Percentiles rank a stretch among this genome's conserved stretches.
These are phyloP conservation scores for Enteromius argenteus DNA, from an alignment of 2,797 vertebrate genomes.

Conservation along the genomic window DNA sequence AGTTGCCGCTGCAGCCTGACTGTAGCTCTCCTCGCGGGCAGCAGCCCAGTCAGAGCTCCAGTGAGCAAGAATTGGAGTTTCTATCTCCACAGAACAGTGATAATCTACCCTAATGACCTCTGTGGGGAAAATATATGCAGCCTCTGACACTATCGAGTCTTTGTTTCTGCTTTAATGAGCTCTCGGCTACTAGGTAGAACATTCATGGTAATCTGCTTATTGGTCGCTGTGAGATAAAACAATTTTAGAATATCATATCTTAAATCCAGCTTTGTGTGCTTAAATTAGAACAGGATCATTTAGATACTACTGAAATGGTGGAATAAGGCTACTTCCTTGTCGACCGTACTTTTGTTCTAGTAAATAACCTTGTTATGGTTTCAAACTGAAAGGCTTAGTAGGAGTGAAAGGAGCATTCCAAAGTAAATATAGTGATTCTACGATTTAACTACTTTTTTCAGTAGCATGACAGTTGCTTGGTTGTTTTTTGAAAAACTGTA, in stretches of 20 bases:
- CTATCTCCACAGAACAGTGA: constrained; percentile 50
- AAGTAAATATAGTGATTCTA: not conserved
- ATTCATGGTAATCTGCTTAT: constrained; percentile 50
- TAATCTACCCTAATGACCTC: constrained; percentile 59
- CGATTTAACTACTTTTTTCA: not conserved
- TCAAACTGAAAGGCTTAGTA: not conserved
- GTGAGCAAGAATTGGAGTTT: constrained; percentile 44
- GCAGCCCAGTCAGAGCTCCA: constrained; percentile 33
- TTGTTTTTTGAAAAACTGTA: constrained; percentile 1
- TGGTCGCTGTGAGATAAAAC: constrained; percentile 16
- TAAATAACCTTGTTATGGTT: constrained; percentile 20
- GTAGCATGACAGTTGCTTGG: not conserved
- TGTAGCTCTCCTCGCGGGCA: constrained; percentile 57
- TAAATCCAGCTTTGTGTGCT: constrained; percentile 44
- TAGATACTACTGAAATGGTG: not conserved
- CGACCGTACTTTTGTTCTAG: not conserved
- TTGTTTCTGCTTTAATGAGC: constrained; percentile 49
- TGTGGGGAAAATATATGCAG: constrained; percentile 32
- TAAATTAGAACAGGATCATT: not conserved
- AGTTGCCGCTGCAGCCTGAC: constrained; percentile 80
- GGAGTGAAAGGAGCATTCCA: not conserved
- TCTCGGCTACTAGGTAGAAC: constrained; percentile 33
- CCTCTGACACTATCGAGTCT: constrained; percentile 36
- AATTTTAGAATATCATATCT: constrained; percentile 21
- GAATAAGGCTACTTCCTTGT: not conserved